Evolutionary conservation across 2,113 vertebrate genomes (phyloP), one percentile per base, ranked within the genome.

Genomic region (Myotis brandtii): DNA sequence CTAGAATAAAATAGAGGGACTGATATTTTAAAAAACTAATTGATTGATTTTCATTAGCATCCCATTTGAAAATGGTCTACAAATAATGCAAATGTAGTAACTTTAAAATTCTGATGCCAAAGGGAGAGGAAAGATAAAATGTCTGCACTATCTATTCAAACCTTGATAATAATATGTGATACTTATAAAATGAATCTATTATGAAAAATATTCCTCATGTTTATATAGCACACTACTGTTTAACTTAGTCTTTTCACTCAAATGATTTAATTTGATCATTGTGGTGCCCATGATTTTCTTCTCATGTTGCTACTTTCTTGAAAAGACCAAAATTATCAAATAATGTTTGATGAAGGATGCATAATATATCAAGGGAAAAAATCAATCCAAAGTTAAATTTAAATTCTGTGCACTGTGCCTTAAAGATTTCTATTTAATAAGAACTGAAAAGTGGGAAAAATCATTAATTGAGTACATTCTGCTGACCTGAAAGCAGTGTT

Each of bases 251-350:
- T 27, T 94, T 79, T 79, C 50, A 90, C 21, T 64, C 32, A 66
- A 43, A 89, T 34, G 43, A 84, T 87, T 95, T 76, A 84, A 50
- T 76, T 52, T 94, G 27, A 77, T 91, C 23, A 70, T 54, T 91
- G 13, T 8, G 69, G 13, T 25, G 4, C 23, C 25, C 20, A 77
- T 52, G 32, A 43, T 76, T 91, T 93, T 86, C 80, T 54, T 83
- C 10, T 95, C 73, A 59, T 40, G 4, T 32, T 80, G n/a, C 66
- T 95, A 56, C 59, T 84, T 96, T 95, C 72, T 93, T 50, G 27
- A 81, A 95, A 97, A 80, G 23, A 80, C 8, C 32, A 93, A 93
- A 93, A 77, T 96, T 37, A 91, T 64, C 43, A 93, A 93, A 86
- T 52, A 94, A 83, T 37, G 17, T 81, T 66, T 89, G 34, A 70